Base-by-base conservation (phyloP, 2,888 invertebrate genomes). In the Amphipyra berbera region DNA sequence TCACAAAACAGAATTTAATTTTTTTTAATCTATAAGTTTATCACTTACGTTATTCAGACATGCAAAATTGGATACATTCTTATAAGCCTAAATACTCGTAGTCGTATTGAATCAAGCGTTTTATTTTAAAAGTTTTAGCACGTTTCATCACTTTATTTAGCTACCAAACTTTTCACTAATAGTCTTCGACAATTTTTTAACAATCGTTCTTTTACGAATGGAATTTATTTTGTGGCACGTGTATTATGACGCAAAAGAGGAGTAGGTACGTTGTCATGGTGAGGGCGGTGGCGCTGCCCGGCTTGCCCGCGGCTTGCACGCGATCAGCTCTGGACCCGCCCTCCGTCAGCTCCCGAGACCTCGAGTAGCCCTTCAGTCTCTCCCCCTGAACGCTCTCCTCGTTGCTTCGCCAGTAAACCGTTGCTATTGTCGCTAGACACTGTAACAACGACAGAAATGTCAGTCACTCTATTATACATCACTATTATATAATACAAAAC, bases 381-480 rank as follows among this genome's bases (percentile, higher is more conserved):
- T 96, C 96, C 38, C 97, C 97, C 89, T 97, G 97, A 53, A 98
- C 97, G 84, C 97, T 98, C 88, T 98, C 97, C 89, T 98, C 98
- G 91, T 98, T 98, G 88, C 97, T 97, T 79, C 97, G 96, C 97
- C 97, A 97, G 92, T 98, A 98, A 46, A 98, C 96, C 40, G 97
- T 97, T 60, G 97, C 97, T 90, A 98, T 98, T 81, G 97, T 98
- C 65, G 98, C 98, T 88, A 98, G 96, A 95, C 98, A 98, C 96
- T 96, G 91, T 21, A 90, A 88, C 72, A 81, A 73, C 40, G 15
- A 42, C 7, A 62, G 21, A 48, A 0, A 42, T 9, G 21, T 70
- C 14, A 69, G 13, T 58, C n/a, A 68, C 35, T 12, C 33, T 9
- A 21, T 30, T 30, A 30, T 30, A 30, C 27, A 30, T 30, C 27